Conservation (phyloP, 2,888 invertebrate genomes). For the Drosophila neonasuta region DNA sequence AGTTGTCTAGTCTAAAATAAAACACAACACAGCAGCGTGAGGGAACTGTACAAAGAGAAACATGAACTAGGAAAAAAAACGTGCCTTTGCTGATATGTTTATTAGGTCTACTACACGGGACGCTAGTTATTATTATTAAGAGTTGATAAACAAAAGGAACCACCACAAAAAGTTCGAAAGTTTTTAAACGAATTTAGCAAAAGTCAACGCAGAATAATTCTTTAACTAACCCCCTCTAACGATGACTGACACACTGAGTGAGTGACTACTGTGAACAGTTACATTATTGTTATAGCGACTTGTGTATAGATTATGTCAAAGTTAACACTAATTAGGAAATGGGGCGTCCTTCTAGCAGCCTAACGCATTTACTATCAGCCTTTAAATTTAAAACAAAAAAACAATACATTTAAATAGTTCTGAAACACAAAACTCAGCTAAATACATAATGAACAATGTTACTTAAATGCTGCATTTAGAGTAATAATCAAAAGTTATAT, state of each 20-base stretch:
- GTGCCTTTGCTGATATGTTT: conserved; percentile 60
- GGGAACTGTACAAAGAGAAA: conserved; percentile 50
- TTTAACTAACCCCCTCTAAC: conserved; percentile 5
- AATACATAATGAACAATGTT: conserved; percentile 37
- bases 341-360: conserved; percentile 21
- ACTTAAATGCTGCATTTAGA: conserved; percentile 72
- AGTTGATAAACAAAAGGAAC: conserved; percentile 10
- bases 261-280: conserved; percentile 11
- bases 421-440: conserved; percentile 21
- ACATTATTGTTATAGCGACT: conserved; percentile 13
- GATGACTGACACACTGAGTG: conserved; percentile 21
- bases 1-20: conserved; percentile 44
- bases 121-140: conserved; percentile 17
- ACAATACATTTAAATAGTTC: conserved; percentile 4
- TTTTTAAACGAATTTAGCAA: conserved; percentile 46
- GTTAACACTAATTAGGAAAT: conserved; percentile 27
- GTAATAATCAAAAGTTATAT: conserved; percentile 39
- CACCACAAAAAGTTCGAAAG: conserved; percentile 14
- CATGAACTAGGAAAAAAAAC: conserved; percentile 11
- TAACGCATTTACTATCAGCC: conserved; percentile 49
- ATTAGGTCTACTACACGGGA: conserved; percentile 16
- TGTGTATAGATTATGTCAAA: conserved; percentile 28
- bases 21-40: conserved; percentile 30
- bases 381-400: conserved; percentile 26
- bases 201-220: conserved; percentile 4